Conservation (phyloP, 2,888 invertebrate genomes). For the Tipula lateralis region DNA sequence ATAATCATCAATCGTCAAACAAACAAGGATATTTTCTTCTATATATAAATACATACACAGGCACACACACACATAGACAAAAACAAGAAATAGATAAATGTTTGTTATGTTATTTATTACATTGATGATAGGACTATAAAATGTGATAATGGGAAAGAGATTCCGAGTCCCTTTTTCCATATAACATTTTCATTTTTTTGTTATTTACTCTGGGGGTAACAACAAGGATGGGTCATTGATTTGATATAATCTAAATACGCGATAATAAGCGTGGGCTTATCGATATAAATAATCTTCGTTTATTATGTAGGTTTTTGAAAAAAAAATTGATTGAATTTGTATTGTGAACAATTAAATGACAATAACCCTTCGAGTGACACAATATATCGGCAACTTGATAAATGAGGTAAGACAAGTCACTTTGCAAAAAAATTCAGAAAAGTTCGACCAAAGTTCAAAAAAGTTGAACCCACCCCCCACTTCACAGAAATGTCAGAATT, state of each 20-base stretch:
- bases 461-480: too few relatives aligned
- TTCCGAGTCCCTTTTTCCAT: not conserved
- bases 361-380: not conserved
- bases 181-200: too few relatives aligned
- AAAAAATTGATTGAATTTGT: not conserved
- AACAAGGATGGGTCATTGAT: not conserved
- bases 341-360: not conserved
- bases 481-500: too few relatives aligned
- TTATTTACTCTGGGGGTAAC: not conserved
- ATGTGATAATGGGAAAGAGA: not conserved
- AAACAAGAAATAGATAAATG: not conserved
- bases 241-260: not conserved
- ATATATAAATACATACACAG: not conserved
- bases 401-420: too few relatives aligned
- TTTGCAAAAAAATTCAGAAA: too few relatives aligned
- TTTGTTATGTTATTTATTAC: constrained; percentile 24
- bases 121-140: constrained; percentile 19
- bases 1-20: constrained; percentile 24
- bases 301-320: not conserved
- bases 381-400: too few relatives aligned
- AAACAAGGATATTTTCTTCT: constrained; percentile 5
- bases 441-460: too few relatives aligned
- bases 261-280: not conserved
- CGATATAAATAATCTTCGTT: not conserved
- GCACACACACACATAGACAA: not conserved